Percentiles rank a stretch among this genome's conserved stretches.
Conservation (phyloP, 2,113 vertebrate species). For the Petromus typicus region DNA sequence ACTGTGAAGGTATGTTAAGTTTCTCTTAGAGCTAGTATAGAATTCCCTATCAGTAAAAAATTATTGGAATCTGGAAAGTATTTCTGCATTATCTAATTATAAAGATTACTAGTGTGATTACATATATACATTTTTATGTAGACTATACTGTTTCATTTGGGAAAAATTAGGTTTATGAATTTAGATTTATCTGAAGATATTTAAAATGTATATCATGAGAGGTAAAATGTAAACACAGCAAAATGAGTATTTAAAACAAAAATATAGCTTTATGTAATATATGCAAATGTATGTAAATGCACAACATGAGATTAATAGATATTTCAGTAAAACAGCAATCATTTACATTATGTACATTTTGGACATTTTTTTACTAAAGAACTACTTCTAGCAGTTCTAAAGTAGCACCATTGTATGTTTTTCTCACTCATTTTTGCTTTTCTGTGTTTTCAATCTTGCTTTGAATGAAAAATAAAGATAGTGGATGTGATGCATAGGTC, state of each 20-base stretch:
- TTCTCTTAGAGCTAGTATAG: slow-evolving; percentile 54
- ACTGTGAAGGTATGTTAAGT: slow-evolving; percentile 90
- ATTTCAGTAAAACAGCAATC: not conserved
- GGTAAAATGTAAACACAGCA: not conserved
- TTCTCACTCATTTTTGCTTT: not conserved
- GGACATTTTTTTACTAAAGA: not conserved
- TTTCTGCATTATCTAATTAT: slow-evolving; percentile 26
- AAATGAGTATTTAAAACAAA: slow-evolving; percentile 24
- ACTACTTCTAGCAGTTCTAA: slow-evolving; percentile 25
- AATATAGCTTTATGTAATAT: not conserved
- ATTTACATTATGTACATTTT: not conserved
- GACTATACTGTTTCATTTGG: slow-evolving; percentile 29
- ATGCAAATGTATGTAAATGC: slow-evolving; percentile 1
- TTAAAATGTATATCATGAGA: not conserved
- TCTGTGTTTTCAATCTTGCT: not conserved
- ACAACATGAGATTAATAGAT: not conserved
- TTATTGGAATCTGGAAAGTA: slow-evolving; percentile 29
- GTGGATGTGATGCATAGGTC: not conserved
- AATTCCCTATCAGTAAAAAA: not conserved
- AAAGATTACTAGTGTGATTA: slow-evolving; percentile 49
- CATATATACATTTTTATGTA: slow-evolving; percentile 5
- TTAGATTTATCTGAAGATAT: slow-evolving; percentile 18
- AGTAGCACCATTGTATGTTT: not conserved
- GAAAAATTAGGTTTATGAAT: not conserved
- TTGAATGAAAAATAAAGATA: slow-evolving; percentile 37